These are phyloP conservation scores for Bombylius major DNA, from an alignment of 2,888 invertebrate genomes.

Conservation along the genomic window DNA sequence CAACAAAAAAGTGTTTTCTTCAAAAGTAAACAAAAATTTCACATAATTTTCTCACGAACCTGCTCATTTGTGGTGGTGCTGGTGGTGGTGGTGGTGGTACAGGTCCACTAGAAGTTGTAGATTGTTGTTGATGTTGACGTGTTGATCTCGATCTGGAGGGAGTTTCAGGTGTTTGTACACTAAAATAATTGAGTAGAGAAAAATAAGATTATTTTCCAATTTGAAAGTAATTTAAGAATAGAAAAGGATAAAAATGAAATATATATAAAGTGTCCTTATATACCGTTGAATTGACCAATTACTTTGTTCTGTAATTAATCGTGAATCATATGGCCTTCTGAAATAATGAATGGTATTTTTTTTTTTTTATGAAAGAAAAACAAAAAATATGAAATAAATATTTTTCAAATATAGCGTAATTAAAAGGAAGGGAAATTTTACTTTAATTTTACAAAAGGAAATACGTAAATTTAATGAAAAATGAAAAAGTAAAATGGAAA, in stretches of 20 bases:
- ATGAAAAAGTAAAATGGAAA: too few relatives aligned
- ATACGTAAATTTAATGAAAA: too few relatives aligned
- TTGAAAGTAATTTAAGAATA: neutral
- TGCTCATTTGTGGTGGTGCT: slow-evolving; percentile 10
- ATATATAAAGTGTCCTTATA: neutral
- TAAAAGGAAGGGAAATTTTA: too few relatives aligned
- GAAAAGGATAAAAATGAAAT: too few relatives aligned
- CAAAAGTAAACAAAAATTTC: neutral
- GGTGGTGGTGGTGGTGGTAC: neutral
- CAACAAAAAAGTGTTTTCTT: neutral
- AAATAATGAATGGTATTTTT: neutral
- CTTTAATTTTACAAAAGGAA: too few relatives aligned
- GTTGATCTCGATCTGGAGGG: slow-evolving; percentile 32
- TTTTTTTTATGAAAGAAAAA: too few relatives aligned
- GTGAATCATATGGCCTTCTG: slow-evolving; percentile 16
- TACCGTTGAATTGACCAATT: slow-evolving; percentile 18
- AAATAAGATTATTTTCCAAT: neutral
- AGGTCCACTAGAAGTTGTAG: neutral
- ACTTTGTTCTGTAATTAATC: slow-evolving; percentile 16
- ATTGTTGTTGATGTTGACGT: slow-evolving; percentile 28
- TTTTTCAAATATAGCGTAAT: too few relatives aligned
- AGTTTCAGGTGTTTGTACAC: slow-evolving; percentile 25
- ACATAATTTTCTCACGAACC: neutral
- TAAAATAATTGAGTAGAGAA: neutral
- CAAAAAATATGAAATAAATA: neutral